Conservation (phyloP, 2,888 invertebrate genomes). For the Bursaphelenchus okinawaensis region DNA sequence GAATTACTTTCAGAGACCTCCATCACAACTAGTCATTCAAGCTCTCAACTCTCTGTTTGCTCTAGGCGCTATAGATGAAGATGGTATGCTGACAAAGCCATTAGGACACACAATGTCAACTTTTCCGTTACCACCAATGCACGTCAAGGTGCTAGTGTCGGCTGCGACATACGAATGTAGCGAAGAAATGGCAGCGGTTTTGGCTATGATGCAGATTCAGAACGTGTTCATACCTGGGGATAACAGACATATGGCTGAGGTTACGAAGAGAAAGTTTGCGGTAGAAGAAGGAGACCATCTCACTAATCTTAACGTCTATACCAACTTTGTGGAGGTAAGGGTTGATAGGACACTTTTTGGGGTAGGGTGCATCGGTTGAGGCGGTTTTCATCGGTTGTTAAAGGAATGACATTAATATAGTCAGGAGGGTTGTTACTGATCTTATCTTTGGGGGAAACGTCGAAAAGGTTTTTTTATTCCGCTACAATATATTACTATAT, state of each 20-base stretch:
- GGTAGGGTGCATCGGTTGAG: too few species aligned
- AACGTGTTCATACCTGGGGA: conserved; percentile 22
- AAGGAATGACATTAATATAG: too few species aligned
- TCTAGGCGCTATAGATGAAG: conserved; percentile 55
- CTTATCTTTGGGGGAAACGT: too few species aligned
- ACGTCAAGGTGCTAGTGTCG: conserved; percentile 76
- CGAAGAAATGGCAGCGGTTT: conserved; percentile 81
- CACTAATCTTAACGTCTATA: conserved; percentile 77
- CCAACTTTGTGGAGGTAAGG: conserved; percentile 42
- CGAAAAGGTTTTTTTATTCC: too few species aligned
- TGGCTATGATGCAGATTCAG: conserved; percentile 76
- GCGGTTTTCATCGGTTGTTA: too few species aligned
- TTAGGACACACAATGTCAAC: conserved; percentile 82
- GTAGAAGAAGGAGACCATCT: conserved; percentile 78
- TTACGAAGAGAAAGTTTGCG: conserved; percentile 48
- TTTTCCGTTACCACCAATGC: conserved; percentile 79
- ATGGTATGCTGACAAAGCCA: conserved; percentile 73
- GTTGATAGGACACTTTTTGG: too few species aligned
- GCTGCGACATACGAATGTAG: conserved; percentile 72
- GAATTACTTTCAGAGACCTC: conserved; percentile 68
- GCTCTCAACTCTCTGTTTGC: conserved; percentile 83
- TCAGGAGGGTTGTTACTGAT: too few species aligned
- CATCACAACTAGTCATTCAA: conserved; percentile 76
- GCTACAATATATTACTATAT: too few species aligned
- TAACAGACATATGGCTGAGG: conserved; percentile 37